phyloP scores from a whole-genome alignment of 2,113 vertebrate genomes.

The Aegypius monachus region DNA sequence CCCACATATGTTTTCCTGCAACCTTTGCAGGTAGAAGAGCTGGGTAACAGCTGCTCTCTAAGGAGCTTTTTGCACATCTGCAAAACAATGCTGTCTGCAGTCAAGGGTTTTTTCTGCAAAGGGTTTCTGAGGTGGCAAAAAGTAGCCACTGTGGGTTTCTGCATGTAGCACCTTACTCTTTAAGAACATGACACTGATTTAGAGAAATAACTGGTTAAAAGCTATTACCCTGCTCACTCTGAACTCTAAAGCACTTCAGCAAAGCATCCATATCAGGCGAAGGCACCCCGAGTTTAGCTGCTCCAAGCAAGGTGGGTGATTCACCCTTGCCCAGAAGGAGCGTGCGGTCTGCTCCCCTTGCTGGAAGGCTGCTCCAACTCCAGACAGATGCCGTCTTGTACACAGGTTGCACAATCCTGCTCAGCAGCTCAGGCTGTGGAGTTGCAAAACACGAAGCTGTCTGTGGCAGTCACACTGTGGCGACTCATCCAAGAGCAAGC shows the following conservation, averaged over 20 bases:
- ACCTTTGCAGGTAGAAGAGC: background rate
- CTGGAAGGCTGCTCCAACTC: background rate
- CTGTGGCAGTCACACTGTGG: background rate
- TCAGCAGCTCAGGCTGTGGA: fast-evolving
- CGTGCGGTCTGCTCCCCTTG: background rate
- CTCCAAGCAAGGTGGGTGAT: background rate
- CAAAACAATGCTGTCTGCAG: background rate
- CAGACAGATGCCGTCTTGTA: background rate
- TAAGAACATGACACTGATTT: background rate
- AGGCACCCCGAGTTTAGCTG: background rate
- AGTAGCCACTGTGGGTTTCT: background rate
- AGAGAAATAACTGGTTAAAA: background rate
- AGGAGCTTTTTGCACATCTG: background rate
- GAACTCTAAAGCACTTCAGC: background rate
- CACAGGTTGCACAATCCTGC: background rate
- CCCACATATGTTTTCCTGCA: fast-evolving
- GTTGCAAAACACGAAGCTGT: background rate
- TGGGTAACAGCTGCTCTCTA: background rate
- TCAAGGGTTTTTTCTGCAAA: background rate
- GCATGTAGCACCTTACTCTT: background rate
- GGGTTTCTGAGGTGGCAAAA: background rate
- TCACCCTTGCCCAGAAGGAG: background rate
- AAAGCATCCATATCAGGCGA: background rate
- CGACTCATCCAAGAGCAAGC: background rate
- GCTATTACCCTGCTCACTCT: too few relatives aligned